phyloP scores from a whole-genome alignment of 2,888 invertebrate species.

The Clepsis dumicolana region DNA sequence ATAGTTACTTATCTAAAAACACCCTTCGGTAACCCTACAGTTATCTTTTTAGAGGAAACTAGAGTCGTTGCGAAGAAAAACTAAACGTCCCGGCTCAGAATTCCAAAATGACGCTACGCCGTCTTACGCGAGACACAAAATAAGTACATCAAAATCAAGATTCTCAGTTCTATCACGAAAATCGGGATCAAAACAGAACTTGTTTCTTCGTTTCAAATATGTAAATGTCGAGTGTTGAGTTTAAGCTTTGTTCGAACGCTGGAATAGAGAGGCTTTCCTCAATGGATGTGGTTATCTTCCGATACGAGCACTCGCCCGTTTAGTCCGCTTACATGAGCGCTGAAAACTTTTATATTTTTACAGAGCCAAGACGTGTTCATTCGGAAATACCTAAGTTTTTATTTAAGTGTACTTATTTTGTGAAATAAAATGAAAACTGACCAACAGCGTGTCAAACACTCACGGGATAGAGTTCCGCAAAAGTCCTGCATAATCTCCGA shows the following conservation, averaged over 20 bases:
- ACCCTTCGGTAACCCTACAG: background rate
- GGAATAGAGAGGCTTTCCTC: constrained; percentile 64
- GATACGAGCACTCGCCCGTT: constrained; percentile 52
- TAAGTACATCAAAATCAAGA: background rate
- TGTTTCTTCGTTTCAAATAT: constrained; percentile 26
- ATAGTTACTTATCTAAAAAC: background rate
- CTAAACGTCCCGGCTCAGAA: background rate
- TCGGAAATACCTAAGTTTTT: background rate
- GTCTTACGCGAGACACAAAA: background rate
- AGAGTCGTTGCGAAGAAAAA: background rate
- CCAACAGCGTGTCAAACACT: too few relatives aligned
- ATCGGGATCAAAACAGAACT: constrained; percentile 17
- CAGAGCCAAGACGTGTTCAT: constrained; percentile 3
- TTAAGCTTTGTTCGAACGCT: constrained; percentile 62
- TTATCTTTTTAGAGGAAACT: background rate
- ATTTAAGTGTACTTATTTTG: background rate
- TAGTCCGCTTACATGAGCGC: constrained; percentile 1
- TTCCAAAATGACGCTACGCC: background rate
- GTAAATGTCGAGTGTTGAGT: constrained; percentile 46
- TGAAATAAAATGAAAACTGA: background rate
- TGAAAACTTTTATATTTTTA: constrained; percentile 13
- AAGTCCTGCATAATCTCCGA: too few relatives aligned
- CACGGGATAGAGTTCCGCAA: too few relatives aligned
- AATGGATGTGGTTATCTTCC: constrained; percentile 61
- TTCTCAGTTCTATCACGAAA: constrained; percentile 8